phyloP scores from a whole-genome alignment of 1,140 invertebrate genomes.

The Oscheius sp. region DNA sequence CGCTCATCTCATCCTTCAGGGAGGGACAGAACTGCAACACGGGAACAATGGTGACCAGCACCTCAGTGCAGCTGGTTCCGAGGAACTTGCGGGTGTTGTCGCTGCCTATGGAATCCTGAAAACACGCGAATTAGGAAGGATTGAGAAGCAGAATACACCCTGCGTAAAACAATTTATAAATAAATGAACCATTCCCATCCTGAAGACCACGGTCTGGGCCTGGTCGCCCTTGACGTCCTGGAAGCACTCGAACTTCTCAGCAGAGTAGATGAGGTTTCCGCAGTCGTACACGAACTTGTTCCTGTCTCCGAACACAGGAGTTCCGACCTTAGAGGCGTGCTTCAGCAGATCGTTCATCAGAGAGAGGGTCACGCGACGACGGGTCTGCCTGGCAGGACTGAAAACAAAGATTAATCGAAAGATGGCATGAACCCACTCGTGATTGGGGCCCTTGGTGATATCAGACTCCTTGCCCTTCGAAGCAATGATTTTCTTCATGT shows the following conservation, averaged over 20 bases:
- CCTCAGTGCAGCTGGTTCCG: background rate
- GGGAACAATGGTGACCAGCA: constrained; percentile 1
- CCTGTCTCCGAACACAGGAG: background rate
- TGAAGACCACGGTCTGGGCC: background rate
- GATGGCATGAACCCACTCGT: constrained; percentile 3
- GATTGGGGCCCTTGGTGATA: background rate
- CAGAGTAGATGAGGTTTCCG: constrained; percentile 4
- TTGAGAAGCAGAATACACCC: too few relatives aligned
- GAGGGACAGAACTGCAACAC: background rate
- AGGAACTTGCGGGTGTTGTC: background rate
- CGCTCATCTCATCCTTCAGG: constrained; percentile 8
- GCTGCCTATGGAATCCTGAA: background rate
- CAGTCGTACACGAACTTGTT: constrained; percentile 20
- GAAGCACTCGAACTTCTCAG: background rate
- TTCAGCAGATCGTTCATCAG: background rate
- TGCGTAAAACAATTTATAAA: too few relatives aligned
- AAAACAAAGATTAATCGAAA: constrained; percentile 16
- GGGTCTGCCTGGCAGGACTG: constrained; percentile 8
- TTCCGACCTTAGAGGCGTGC: background rate
- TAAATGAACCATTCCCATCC: too few relatives aligned
- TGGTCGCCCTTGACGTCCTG: background rate
- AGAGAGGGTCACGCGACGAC: background rate
- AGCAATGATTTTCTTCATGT: constrained; percentile 2
- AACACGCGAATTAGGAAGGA: background rate
- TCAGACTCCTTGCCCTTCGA: background rate